A percentile compares a stretch with the other conserved stretches of the same genome.
Evolutionary conservation across 2,797 vertebrate species (phyloP).

Genomic region (Xiphorhynchus erythropygius): DNA sequence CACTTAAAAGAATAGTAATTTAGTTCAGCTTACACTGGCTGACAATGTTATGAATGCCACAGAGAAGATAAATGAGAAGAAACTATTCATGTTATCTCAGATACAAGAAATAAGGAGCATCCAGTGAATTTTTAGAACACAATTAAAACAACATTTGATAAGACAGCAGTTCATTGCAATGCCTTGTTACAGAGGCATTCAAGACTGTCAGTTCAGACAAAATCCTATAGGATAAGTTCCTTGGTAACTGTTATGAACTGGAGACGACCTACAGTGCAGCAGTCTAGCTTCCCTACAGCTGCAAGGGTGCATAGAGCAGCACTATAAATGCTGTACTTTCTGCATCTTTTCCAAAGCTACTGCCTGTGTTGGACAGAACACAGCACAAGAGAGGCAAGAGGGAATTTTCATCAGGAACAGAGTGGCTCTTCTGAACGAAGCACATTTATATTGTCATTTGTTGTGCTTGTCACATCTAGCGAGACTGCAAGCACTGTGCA

Average conservation of each 20-base stretch:
- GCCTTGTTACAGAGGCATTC: neutral
- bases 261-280: neutral
- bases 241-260: neutral
- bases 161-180: neutral
- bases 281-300: neutral
- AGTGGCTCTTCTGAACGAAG: neutral
- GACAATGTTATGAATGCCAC: neutral
- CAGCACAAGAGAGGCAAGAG: neutral
- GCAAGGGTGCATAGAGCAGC: rapidly evolving
- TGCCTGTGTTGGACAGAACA: neutral
- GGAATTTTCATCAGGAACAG: neutral
- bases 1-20: neutral
- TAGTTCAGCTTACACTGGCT: neutral
- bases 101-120: neutral
- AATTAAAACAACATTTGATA: neutral
- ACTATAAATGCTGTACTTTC: neutral
- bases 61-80: neutral
- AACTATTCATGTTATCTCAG: neutral
- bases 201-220: neutral
- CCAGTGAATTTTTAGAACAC: neutral
- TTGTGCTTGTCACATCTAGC: neutral
- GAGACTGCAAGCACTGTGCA: neutral
- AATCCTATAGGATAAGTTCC: neutral
- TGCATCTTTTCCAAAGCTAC: neutral
- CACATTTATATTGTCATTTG: rapidly evolving